These are phyloP conservation scores for Caenorhabditis remanei DNA, from an alignment of 1,140 invertebrate species.

Conservation along the genomic window DNA sequence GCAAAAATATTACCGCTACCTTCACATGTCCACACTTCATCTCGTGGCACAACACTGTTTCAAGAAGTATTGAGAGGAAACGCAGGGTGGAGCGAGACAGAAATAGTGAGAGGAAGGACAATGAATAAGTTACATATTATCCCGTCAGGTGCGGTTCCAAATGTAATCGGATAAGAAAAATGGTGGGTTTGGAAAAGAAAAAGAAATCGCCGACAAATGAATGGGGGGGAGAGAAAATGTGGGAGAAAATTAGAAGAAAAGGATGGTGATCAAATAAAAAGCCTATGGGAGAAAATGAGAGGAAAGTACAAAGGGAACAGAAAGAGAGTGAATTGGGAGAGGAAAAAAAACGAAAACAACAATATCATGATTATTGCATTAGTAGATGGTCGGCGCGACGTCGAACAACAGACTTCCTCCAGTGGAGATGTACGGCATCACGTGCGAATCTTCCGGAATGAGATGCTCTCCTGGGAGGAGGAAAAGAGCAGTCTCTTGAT, in stretches of 20 bases:
- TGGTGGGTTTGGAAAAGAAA: constrained; percentile 3
- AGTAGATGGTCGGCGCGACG: no score
- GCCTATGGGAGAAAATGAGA: constrained; percentile 1
- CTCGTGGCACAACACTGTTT: constrained; percentile 48
- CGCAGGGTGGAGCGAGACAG: constrained; percentile 7
- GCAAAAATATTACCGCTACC: background rate
- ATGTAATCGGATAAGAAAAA: constrained; percentile 53
- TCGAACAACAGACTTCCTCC: no score
- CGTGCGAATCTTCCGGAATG: no score
- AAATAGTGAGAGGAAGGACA: constrained; percentile 15
- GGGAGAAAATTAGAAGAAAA: constrained; percentile 2
- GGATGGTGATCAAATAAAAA: constrained; percentile 51
- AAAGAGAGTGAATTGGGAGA: constrained; percentile 14
- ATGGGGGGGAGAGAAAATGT: background rate
- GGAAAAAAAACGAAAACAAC: background rate
- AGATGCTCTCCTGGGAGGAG: no score
- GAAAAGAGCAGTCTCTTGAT: no score
- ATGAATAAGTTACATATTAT: constrained; percentile 55
- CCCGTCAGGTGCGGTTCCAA: constrained; percentile 52
- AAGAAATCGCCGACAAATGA: constrained; percentile 13
- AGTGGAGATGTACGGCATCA: no score
- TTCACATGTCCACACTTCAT: constrained; percentile 43
- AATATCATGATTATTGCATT: no score
- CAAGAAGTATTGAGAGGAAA: constrained; percentile 5
- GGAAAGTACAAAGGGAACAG: background rate